Base-by-base conservation (phyloP, 2,888 invertebrate genomes). In the Hirtodrosophila confusa region DNA sequence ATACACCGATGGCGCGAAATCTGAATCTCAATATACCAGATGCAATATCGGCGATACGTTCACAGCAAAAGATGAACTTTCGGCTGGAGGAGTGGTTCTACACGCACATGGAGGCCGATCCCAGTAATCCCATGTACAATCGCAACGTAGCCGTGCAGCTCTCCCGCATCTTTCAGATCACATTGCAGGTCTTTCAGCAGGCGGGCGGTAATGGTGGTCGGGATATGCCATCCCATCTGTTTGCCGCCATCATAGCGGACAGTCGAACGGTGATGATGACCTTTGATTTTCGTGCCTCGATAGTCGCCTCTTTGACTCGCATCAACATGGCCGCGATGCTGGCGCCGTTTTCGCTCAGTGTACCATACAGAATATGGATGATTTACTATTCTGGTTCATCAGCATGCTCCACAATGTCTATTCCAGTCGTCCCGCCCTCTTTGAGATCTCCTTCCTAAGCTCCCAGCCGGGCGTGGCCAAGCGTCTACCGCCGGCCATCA, bases 1-100 rank as follows among this genome's bases (percentile, higher is more conserved):
- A 73, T 23, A 73, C 83, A 69, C 91, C 89, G 80, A 92, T 88
- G 70, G 89, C 72, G 67, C 82, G 93, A 17, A 91, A 92, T 76
- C 88, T 92, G 8, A 93, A 93, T 89, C 89, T 93, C 35, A 93
- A 92, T 53, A 92, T 93, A 67, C 93, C 93, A 1, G 93, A 93
- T 83, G 93, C 93, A 0, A 90, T 93, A 51, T 88, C 89, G 54
- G 92, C 90, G 49, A 91, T 92, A 8, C 90, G 91, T 44, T 78
- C 84, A 11, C 89, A 90, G 61, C 86, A 89, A 8, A 80, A 79
- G 45, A 73, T 86, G 27, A 66, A 77, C 61, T 90, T 89, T 57
- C 79, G 82, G 40, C 76, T 90, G 56, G 80, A 86, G 64, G 90
- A 90, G 69, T 89, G 90, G 89, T 90, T 90, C 74, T 90, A 87